phyloP scores from a whole-genome alignment of 2,888 invertebrate genomes.

The Pediacus dermestoides region DNA sequence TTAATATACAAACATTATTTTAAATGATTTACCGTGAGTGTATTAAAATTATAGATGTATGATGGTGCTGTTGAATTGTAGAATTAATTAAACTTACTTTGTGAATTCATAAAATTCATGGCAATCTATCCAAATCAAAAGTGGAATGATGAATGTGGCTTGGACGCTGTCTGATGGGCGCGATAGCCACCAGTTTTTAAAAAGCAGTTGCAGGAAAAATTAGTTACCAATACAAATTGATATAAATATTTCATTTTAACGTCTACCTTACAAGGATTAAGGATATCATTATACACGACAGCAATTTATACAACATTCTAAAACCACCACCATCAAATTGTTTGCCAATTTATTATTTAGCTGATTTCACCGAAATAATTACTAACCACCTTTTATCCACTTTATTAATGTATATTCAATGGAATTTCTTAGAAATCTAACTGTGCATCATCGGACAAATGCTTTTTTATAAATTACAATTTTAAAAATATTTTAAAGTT shows the following conservation, averaged over 20 bases:
- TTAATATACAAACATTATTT: slow-evolving; percentile 43
- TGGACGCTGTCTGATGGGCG: slow-evolving; percentile 16
- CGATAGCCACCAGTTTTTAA: slow-evolving; percentile 14
- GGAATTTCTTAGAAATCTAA: no score
- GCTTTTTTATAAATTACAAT: no score
- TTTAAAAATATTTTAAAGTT: no score
- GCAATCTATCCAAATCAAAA: slow-evolving; percentile 24
- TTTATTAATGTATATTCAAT: no score
- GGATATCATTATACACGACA: slow-evolving; percentile 9
- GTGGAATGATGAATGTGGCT: no score
- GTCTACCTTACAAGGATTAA: slow-evolving; percentile 8
- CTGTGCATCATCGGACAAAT: no score
- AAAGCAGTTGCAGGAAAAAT: slow-evolving; percentile 13
- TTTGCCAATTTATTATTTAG: no score
- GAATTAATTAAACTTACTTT: slow-evolving; percentile 26
- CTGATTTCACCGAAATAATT: no score
- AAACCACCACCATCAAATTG: no score
- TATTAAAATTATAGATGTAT: slow-evolving; percentile 30
- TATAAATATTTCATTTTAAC: slow-evolving; percentile 22
- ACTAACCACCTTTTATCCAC: no score
- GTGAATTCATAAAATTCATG: slow-evolving; percentile 27
- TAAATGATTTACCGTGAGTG: slow-evolving; percentile 38
- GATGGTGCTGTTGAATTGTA: no score
- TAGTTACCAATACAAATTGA: slow-evolving; percentile 18
- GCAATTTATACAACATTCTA: no score